Evolutionary conservation across 2,888 invertebrate genomes (phyloP).

Genomic region (Chrysomela aeneicollis): DNA sequence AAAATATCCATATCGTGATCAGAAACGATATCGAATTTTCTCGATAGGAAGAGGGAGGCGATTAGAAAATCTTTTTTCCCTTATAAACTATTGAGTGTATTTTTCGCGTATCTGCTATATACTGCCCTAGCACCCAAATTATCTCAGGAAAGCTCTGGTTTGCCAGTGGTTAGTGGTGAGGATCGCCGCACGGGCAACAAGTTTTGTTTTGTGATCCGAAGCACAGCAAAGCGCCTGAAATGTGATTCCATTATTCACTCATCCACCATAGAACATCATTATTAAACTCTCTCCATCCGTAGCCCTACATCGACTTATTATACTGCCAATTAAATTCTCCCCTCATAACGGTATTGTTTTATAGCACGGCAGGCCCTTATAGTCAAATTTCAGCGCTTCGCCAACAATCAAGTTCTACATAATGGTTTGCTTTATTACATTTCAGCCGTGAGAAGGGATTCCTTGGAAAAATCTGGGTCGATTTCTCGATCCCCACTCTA

Average conservation of each 20-base stretch:
- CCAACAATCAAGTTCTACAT: constrained; percentile 33
- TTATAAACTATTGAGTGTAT: too few relatives aligned
- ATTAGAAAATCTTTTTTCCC: too few relatives aligned
- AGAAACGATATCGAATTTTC: too few relatives aligned
- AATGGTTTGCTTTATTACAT: constrained; percentile 31
- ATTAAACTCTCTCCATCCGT: not conserved
- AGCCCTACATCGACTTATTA: constrained; percentile 8
- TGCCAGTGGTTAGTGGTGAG: too few relatives aligned
- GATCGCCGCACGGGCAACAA: too few relatives aligned
- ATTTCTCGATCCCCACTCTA: not conserved
- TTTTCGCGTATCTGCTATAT: too few relatives aligned
- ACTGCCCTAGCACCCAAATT: too few relatives aligned
- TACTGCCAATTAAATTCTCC: constrained; percentile 16
- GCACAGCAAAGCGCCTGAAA: not conserved
- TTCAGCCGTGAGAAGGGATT: constrained; percentile 26
- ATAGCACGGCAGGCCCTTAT: constrained; percentile 25
- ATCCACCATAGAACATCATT: not conserved
- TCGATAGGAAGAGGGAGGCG: too few relatives aligned
- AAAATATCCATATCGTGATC: too few relatives aligned
- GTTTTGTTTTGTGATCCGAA: not conserved
- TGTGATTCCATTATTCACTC: not conserved
- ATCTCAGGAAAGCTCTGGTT: too few relatives aligned
- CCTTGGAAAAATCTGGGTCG: constrained; percentile 1
- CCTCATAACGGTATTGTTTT: constrained; percentile 28
- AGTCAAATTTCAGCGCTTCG: constrained; percentile 30